These are phyloP conservation scores for Xestia sexstrigata DNA, from an alignment of 2,888 invertebrate genomes.

Conservation along the genomic window DNA sequence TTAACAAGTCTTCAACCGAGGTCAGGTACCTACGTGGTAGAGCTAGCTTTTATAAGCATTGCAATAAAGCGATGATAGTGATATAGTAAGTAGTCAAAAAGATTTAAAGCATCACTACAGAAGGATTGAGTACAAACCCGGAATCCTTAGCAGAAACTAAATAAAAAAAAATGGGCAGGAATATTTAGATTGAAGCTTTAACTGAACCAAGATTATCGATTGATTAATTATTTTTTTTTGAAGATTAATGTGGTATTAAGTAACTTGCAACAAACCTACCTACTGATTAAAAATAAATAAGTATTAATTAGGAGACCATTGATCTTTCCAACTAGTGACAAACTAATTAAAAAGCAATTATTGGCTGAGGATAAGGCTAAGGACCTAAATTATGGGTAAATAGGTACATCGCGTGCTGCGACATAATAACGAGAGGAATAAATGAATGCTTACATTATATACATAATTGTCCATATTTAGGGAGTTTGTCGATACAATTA, in stretches of 20 bases:
- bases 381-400: not conserved
- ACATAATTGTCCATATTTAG: not conserved
- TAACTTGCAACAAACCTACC: not conserved
- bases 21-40: not conserved
- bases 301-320: slow-evolving; percentile 4
- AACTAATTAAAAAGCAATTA: slow-evolving; percentile 25
- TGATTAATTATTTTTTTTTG: not conserved
- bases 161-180: not conserved
- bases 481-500: slow-evolving; percentile 9
- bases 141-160: not conserved
- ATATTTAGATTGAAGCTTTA: not conserved
- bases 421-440: not conserved
- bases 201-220: slow-evolving; percentile 1
- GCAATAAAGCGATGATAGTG: not conserved
- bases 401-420: slow-evolving; percentile 11
- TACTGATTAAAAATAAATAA: not conserved
- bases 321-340: slow-evolving; percentile 6
- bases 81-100: not conserved
- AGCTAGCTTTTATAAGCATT: not conserved
- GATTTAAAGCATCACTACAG: too few species aligned
- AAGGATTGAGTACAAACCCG: slow-evolving; percentile 7
- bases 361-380: not conserved
- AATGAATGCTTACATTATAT: not conserved
- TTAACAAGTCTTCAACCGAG: not conserved
- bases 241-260: slow-evolving; percentile 3